Conservation (phyloP, 2,113 vertebrate genomes). For the Trematocara marginatum region DNA sequence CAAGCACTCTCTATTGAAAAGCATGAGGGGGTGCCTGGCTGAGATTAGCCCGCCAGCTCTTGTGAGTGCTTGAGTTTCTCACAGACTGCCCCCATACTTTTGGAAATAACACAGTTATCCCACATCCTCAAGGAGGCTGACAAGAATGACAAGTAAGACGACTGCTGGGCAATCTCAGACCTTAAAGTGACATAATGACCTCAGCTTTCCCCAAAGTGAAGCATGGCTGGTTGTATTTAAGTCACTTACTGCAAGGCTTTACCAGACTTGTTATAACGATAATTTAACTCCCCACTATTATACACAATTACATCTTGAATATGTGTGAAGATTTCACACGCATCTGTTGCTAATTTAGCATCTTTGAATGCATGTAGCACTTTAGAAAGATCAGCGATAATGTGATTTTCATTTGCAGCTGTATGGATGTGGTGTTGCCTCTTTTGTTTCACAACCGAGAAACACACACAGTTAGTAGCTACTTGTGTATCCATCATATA, state of each 20-base stretch:
- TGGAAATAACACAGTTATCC: conserved; percentile 64
- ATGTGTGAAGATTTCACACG: not conserved
- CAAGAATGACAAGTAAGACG: conserved; percentile 63
- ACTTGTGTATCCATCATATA: not conserved
- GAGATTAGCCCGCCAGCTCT: conserved; percentile 75
- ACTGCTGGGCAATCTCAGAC: conserved; percentile 55
- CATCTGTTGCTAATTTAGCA: not conserved
- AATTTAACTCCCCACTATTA: not conserved
- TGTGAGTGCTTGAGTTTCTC: conserved; percentile 72
- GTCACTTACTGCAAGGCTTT: not conserved
- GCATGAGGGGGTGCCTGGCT: conserved; percentile 69
- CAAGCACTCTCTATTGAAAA: conserved; percentile 77
- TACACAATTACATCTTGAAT: not conserved
- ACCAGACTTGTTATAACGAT: not conserved
- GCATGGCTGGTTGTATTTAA: not conserved
- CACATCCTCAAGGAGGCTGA: conserved; percentile 64
- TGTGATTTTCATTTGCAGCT: conserved; percentile 5
- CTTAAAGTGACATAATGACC: conserved; percentile 50
- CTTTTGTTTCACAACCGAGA: not conserved
- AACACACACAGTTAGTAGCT: not conserved
- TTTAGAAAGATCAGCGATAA: not conserved
- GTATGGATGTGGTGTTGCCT: not conserved
- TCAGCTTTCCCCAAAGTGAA: conserved; percentile 24
- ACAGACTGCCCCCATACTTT: conserved; percentile 62
- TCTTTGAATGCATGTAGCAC: not conserved